phyloP scores from a whole-genome alignment of 2,113 vertebrate genomes.

The Myotis lucifugus region DNA sequence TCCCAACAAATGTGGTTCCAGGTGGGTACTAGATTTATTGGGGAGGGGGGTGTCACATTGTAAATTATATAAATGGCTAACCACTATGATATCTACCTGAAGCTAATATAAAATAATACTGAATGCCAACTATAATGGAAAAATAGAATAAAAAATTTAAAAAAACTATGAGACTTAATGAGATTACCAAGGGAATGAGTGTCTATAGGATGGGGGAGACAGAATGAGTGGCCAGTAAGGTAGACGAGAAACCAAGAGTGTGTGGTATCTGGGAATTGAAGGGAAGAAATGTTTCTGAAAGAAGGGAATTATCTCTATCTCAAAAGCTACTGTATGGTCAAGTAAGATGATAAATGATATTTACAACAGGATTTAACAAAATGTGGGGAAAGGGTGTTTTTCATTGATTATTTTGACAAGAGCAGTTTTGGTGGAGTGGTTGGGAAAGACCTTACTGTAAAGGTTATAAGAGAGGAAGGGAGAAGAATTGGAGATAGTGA shows the following conservation, averaged over 20 bases:
- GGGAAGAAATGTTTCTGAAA: neutral
- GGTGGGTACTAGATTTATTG: neutral
- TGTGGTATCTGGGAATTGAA: neutral
- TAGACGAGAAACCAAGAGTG: neutral
- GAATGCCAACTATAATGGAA: neutral
- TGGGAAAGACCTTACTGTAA: neutral
- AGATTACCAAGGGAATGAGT: neutral
- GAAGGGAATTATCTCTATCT: neutral
- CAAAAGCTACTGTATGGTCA: neutral
- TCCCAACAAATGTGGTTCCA: neutral
- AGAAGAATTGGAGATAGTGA: neutral
- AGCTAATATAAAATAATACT: neutral
- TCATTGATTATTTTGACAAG: neutral
- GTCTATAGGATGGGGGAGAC: neutral
- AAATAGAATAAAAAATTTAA: neutral
- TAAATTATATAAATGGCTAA: neutral
- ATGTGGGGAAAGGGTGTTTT: neutral
- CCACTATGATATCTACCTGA: neutral
- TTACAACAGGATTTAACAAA: neutral
- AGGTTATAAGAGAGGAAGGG: neutral
- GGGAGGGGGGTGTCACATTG: neutral
- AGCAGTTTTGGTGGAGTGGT: neutral
- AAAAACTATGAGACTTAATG: neutral
- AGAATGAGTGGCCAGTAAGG: neutral
- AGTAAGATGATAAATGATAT: neutral